Percentiles rank a stretch among this genome's conserved stretches.
Evolutionary conservation across 2,113 vertebrate genomes (phyloP).

Genomic region (Rhipidura dahli): DNA sequence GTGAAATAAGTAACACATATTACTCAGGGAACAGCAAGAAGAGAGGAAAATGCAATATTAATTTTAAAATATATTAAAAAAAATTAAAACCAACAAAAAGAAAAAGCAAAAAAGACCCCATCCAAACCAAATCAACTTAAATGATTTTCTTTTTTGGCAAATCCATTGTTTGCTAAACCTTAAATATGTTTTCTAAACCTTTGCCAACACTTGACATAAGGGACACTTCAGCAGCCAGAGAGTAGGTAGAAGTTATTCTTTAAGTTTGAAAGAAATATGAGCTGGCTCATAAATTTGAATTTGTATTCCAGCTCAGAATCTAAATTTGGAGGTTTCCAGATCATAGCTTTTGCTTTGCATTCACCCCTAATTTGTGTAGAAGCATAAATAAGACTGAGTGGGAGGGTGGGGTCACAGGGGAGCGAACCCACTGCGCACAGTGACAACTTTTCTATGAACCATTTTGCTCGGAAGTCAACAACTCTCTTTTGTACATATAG

Average conservation of each 20-base stretch:
- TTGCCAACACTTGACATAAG: background rate
- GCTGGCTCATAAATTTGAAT: background rate
- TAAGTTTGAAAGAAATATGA: background rate
- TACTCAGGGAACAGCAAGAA: background rate
- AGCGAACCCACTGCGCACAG: rapidly evolving
- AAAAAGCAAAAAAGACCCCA: background rate
- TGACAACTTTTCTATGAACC: background rate
- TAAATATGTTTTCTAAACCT: too few relatives aligned
- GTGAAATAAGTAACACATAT: background rate
- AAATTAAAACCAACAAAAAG: background rate
- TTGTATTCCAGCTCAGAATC: background rate
- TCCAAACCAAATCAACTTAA: background rate
- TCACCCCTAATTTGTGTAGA: background rate
- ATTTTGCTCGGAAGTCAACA: background rate
- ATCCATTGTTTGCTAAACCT: background rate
- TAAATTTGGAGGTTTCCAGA: background rate
- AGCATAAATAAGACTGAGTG: background rate
- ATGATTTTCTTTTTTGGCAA: background rate
- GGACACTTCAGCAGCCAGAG: background rate
- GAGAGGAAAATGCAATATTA: background rate
- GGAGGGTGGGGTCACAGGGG: background rate
- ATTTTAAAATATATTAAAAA: background rate
- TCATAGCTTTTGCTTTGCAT: background rate
- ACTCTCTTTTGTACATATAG: background rate
- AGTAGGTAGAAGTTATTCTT: background rate